Evolutionary conservation across 2,113 vertebrate species (phyloP).

Genomic region (Diphyllodes magnificus): DNA sequence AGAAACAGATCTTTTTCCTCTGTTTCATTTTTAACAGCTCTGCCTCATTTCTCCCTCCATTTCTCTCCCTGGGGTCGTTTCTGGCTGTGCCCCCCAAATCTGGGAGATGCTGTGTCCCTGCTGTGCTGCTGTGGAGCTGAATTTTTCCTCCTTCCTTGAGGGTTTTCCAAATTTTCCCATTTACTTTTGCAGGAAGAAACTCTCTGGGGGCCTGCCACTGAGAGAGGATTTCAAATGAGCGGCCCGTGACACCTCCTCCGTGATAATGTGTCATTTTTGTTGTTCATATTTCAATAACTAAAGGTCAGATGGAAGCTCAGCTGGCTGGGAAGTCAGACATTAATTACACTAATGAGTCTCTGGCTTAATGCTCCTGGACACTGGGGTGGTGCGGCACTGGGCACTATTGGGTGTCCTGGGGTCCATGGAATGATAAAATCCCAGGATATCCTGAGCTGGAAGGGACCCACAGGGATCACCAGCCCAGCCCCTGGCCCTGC

Average conservation of each 20-base stretch:
- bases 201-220: not conserved
- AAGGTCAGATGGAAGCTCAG: not conserved
- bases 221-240: not conserved
- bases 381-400: rapidly evolving
- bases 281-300: not conserved
- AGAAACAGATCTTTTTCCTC: not conserved
- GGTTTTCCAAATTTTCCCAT: not conserved
- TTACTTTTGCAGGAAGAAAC: not conserved
- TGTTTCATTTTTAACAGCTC: not conserved
- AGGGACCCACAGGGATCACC: not conserved
- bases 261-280: not conserved
- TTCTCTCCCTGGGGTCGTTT: not conserved
- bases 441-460: not conserved
- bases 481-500: not conserved
- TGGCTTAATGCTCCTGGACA: not conserved
- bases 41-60: not conserved
- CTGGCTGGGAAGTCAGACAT: not conserved
- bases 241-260: not conserved
- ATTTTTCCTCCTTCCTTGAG: not conserved
- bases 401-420: not conserved
- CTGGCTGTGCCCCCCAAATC: not conserved
- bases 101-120: rapidly evolving
- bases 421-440: not conserved
- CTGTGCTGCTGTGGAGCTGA: not conserved
- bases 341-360: slow-evolving; percentile 24